Evolutionary conservation across 2,797 vertebrate species (phyloP), one percentile per base, ranked within the genome.

Genomic region (Discoglossus pictus): DNA sequence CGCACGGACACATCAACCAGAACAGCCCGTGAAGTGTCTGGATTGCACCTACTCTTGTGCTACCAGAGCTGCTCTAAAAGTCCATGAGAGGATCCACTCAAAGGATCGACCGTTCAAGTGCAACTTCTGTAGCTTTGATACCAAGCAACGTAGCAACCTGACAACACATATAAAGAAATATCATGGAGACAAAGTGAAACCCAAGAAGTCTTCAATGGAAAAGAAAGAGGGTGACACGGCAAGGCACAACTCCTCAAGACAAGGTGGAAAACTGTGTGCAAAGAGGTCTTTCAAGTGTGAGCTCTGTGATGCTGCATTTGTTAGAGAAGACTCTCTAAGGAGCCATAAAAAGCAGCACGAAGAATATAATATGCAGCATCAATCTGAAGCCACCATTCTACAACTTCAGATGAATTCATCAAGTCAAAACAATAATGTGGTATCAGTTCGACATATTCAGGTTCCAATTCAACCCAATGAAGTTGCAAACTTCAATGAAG

Each of bases 71-170:
- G 94, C 94, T 4, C 92, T 99, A 68, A 94, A 92, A 66, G 86
- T 94, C 18, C 97, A 98, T 1, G 92, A 95, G 87, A 84, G 94
- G 63, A 90, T 95, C 72, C 97, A 99, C 77, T 93, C 94, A 0
- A 89, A 95, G 43, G 95, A 98, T 59, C 87, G 95, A 0, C 97
- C 96, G 1, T 99, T 98, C 76, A 93, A 90, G 61, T 99, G 97
- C 24, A 82, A 83, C 3, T 79, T 86, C 73, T 98, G 97, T 86
- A 80, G 75, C 74, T 99, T 98, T 3, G 91, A 96, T 73, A 95
- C 94, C 75, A 99, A 98, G 79, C 97, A 96, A 83, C 92, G 94
- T 75, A 96, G 95, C 87, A 98, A 94, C 82, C 87, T 99, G 15
- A 91, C 94, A 75, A 96, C 95, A 13, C 96, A 99, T 63, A 63